These are phyloP conservation scores for Clupea harengus DNA, from an alignment of 2,113 vertebrate genomes.

Conservation along the genomic window DNA sequence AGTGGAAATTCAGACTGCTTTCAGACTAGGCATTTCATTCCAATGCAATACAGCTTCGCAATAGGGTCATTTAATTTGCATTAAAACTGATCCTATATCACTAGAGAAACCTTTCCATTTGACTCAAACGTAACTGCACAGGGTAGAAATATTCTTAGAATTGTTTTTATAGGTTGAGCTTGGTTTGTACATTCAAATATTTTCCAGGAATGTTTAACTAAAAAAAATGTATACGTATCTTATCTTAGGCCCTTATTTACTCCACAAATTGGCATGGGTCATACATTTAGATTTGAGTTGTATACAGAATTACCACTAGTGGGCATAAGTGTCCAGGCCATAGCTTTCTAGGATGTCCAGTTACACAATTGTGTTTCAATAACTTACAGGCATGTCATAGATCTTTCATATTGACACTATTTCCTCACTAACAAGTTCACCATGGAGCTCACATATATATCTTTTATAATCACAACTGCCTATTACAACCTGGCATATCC, in stretches of 20 bases:
- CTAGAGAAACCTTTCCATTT: neutral
- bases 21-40: conserved; percentile 8
- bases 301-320: neutral
- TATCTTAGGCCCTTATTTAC: neutral
- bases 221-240: neutral
- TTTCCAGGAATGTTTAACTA: neutral
- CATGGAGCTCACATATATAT: neutral
- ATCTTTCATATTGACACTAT: too few species aligned
- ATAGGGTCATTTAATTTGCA: neutral
- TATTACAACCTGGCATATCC: neutral
- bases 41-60: conserved; percentile 1
- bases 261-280: neutral
- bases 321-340: neutral
- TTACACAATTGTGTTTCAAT: neutral
- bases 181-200: neutral
- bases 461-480: neutral
- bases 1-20: conserved; percentile 14
- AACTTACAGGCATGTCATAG: too few species aligned
- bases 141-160: neutral
- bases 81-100: neutral
- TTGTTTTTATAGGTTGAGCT: neutral
- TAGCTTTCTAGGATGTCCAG: too few species aligned
- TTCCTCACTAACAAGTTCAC: neutral
- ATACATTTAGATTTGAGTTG: neutral
- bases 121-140: neutral